A percentile compares a stretch with the other conserved stretches of the same genome.
Evolutionary conservation across 2,888 invertebrate species (phyloP).

Genomic region (Pimpla rufipes): DNA sequence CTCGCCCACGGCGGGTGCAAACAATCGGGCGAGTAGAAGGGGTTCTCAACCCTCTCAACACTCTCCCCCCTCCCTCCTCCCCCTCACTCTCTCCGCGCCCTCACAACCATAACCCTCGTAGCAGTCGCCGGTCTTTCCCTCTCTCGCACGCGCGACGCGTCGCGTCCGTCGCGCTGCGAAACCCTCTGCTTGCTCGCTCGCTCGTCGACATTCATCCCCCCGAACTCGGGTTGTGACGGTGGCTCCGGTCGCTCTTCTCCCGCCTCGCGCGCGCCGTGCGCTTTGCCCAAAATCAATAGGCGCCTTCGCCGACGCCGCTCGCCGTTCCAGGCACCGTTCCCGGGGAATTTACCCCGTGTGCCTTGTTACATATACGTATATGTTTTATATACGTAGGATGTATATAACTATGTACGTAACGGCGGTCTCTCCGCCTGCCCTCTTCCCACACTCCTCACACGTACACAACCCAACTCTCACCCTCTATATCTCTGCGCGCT

Average conservation of each 20-base stretch:
- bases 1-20: constrained; percentile 67
- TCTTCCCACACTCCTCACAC: neutral
- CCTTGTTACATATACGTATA: constrained; percentile 1
- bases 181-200: constrained; percentile 17
- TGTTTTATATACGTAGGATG: neutral
- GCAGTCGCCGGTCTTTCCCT: constrained; percentile 25
- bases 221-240: constrained; percentile 50
- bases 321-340: constrained; percentile 68
- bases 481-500: neutral
- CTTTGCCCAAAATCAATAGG: constrained; percentile 78
- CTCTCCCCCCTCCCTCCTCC: constrained; percentile 17
- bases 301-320: constrained; percentile 61
- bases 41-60: constrained; percentile 70
- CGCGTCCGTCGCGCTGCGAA: neutral
- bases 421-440: too few relatives aligned
- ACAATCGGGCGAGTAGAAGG: constrained; percentile 66
- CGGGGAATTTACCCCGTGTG: constrained; percentile 63
- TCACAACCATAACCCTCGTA: constrained; percentile 46
- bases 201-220: constrained; percentile 40
- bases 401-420: neutral
- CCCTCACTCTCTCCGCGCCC: neutral
- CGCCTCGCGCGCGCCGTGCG: constrained; percentile 66
- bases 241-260: constrained; percentile 36
- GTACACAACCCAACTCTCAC: neutral
- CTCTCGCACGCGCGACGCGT: neutral